These are phyloP conservation scores for Tribolium madens DNA, from an alignment of 1,140 invertebrate species.

Conservation along the genomic window DNA sequence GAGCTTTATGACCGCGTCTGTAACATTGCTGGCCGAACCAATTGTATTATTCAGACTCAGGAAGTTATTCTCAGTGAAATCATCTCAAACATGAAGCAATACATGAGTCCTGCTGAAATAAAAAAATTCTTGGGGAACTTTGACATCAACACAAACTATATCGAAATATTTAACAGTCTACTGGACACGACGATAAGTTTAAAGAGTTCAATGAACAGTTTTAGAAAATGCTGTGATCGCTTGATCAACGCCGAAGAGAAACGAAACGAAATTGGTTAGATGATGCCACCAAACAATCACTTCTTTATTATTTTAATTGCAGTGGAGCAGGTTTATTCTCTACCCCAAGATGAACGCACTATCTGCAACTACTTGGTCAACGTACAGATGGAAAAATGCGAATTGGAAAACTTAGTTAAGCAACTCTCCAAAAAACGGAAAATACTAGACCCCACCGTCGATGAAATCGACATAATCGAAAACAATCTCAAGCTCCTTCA, in stretches of 20 bases:
- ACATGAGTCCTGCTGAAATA: constrained; percentile 6
- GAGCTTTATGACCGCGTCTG: constrained; percentile 56
- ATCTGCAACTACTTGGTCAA: constrained; percentile 54
- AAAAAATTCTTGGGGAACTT: constrained; percentile 21
- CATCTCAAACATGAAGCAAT: constrained; percentile 44
- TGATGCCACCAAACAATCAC: neutral
- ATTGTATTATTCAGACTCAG: constrained; percentile 45
- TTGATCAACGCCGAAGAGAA: constrained; percentile 58
- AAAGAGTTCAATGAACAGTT: constrained; percentile 50
- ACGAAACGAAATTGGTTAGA: constrained; percentile 54
- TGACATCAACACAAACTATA: constrained; percentile 10
- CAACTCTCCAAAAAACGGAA: constrained; percentile 46
- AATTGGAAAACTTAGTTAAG: constrained; percentile 52
- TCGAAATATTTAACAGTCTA: constrained; percentile 53
- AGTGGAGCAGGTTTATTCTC: constrained; percentile 57
- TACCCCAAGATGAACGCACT: constrained; percentile 52
- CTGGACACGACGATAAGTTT: constrained; percentile 48
- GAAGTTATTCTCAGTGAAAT: constrained; percentile 55
- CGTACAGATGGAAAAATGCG: constrained; percentile 54
- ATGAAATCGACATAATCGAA: constrained; percentile 52
- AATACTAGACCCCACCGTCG: constrained; percentile 32
- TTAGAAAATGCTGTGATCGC: constrained; percentile 55
- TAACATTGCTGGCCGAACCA: constrained; percentile 49
- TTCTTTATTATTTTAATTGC: constrained; percentile 17
- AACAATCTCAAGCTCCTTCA: constrained; percentile 43